Percentiles rank a stretch among this genome's conserved stretches.
Evolutionary conservation across 1,140 invertebrate genomes (phyloP).

Genomic region (Psilanteris sp.): DNA sequence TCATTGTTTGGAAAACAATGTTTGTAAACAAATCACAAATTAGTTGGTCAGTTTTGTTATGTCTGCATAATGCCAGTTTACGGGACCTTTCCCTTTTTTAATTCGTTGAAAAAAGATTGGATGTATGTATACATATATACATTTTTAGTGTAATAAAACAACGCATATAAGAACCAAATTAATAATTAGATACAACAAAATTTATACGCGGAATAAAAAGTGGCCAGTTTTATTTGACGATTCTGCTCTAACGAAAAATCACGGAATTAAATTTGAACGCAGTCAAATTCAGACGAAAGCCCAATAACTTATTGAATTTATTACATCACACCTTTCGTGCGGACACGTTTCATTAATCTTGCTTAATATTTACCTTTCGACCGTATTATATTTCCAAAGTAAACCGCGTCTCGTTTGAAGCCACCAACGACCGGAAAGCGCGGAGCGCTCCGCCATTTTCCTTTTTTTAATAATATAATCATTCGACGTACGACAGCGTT

Average conservation of each 20-base stretch:
- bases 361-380: constrained; percentile 23
- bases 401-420: constrained; percentile 21
- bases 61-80: too few relatives aligned
- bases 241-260: background rate
- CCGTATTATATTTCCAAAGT: constrained; percentile 44
- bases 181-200: constrained; percentile 1
- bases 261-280: background rate
- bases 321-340: constrained; percentile 4
- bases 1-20: too few relatives aligned
- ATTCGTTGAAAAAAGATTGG: too few relatives aligned
- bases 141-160: too few relatives aligned
- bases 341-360: constrained; percentile 40
- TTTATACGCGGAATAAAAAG: constrained; percentile 1
- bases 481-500: constrained; percentile 37
- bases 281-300: constrained; percentile 1
- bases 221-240: constrained; percentile 7
- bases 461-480: constrained; percentile 58
- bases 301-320: constrained; percentile 35
- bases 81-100: too few relatives aligned
- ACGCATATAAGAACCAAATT: constrained; percentile 3
- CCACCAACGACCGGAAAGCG: constrained; percentile 30
- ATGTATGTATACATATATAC: too few relatives aligned
- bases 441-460: constrained; percentile 57
- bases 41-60: too few relatives aligned
- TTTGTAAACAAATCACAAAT: too few relatives aligned